Percentiles rank a stretch among this genome's conserved stretches.
Conservation (phyloP, 2,888 invertebrate species). For the Spilosoma lubricipeda region DNA sequence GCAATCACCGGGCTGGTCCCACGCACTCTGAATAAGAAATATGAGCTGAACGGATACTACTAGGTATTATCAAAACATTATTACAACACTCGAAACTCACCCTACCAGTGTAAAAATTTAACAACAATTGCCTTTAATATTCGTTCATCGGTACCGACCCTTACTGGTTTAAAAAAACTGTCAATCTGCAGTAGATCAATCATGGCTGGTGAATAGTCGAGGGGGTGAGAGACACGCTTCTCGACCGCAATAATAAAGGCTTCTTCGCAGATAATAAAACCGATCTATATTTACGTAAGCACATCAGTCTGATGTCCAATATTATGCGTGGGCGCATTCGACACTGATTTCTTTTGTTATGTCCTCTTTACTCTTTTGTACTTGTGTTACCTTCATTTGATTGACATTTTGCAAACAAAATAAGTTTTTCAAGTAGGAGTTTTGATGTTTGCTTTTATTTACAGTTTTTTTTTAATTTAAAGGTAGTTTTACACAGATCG, state of each 20-base stretch:
- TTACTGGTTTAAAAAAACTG: conserved; percentile 83
- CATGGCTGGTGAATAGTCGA: conserved; percentile 79
- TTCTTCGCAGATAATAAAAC: conserved; percentile 82
- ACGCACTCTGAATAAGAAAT: conserved; percentile 86
- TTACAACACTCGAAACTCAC: conserved; percentile 85
- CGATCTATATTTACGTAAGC: conserved; percentile 84
- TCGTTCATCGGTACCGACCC: conserved; percentile 79
- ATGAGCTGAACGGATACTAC: conserved; percentile 85
- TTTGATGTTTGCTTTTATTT: conserved; percentile 42
- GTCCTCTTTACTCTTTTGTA: conserved; percentile 67
- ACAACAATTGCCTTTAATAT: conserved; percentile 87
- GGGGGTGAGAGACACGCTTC: conserved; percentile 74
- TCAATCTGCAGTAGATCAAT: conserved; percentile 86
- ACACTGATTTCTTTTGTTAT: conserved; percentile 70
- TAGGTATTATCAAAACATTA: conserved; percentile 87
- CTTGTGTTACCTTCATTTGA: conserved; percentile 58
- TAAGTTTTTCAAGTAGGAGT: conserved; percentile 70
- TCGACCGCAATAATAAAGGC: conserved; percentile 71
- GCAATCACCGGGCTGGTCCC: conserved; percentile 70
- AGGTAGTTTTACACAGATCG: background rate
- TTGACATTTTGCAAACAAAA: conserved; percentile 68
- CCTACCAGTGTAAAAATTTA: conserved; percentile 85
- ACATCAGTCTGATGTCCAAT: conserved; percentile 82
- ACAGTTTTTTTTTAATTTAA: background rate
- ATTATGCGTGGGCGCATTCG: conserved; percentile 75